These are phyloP conservation scores for Megalurothrips usitatus DNA, from an alignment of 2,888 invertebrate genomes.

Conservation along the genomic window DNA sequence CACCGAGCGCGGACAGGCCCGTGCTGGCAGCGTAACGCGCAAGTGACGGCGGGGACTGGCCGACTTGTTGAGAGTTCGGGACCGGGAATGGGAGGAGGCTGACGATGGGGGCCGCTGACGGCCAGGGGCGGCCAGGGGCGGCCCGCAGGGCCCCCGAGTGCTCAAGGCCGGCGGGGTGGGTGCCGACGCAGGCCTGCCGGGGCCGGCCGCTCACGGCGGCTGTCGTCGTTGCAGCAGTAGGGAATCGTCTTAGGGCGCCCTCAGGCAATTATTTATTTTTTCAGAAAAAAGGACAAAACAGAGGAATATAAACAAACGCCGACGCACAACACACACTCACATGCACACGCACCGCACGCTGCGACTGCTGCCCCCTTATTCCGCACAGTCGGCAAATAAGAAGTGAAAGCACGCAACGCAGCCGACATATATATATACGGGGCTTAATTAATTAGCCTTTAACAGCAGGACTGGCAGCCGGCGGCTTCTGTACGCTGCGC, in stretches of 20 bases:
- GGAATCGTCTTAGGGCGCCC: not conserved
- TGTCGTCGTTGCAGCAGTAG: too few relatives aligned
- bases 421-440: too few relatives aligned
- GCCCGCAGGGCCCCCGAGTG: not conserved
- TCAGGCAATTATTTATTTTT: conserved; percentile 13
- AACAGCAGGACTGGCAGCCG: too few relatives aligned
- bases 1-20: not conserved
- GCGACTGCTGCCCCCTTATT: too few relatives aligned
- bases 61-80: not conserved
- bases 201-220: too few relatives aligned
- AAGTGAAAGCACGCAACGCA: too few relatives aligned
- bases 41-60: not conserved
- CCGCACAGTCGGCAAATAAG: too few relatives aligned
- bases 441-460: too few relatives aligned
- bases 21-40: not conserved
- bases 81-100: too few relatives aligned
- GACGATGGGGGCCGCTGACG: too few relatives aligned
- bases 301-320: not conserved
- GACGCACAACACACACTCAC: not conserved
- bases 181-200: too few relatives aligned
- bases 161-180: not conserved
- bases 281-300: not conserved
- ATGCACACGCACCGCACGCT: not conserved
- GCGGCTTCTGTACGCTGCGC: too few relatives aligned
- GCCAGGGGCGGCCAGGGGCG: not conserved